Conservation (phyloP, 1,140 invertebrate genomes). For the Dendrolimus kikuchii region DNA sequence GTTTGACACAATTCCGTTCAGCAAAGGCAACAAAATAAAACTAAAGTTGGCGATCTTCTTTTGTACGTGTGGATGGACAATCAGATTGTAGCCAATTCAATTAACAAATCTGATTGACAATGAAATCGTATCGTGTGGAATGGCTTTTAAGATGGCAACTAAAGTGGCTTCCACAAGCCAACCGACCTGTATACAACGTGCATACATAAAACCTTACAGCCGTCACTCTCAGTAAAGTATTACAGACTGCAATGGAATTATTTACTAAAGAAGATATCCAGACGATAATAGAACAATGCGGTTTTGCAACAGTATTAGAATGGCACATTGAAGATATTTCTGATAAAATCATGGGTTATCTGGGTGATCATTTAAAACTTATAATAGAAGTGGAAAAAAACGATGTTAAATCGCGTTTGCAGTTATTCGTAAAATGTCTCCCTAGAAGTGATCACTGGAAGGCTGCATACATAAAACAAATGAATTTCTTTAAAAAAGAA, state of each 20-base stretch:
- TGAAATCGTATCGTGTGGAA: too few species aligned
- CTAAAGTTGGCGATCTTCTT: too few species aligned
- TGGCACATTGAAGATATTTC: constrained; percentile 31
- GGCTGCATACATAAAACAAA: constrained; percentile 38
- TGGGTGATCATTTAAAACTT: constrained; percentile 50
- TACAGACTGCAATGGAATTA: constrained; percentile 32
- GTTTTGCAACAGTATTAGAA: constrained; percentile 21
- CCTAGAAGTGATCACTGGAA: constrained; percentile 39
- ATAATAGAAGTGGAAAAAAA: constrained; percentile 21
- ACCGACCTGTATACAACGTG: too few species aligned
- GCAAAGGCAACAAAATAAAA: too few species aligned
- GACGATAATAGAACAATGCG: constrained; percentile 27
- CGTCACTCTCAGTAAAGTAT: neutral
- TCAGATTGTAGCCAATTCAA: too few species aligned
- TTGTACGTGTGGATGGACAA: too few species aligned
- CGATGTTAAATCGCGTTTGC: constrained; percentile 13
- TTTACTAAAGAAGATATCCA: constrained; percentile 35
- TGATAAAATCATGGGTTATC: constrained; percentile 37
- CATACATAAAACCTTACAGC: neutral
- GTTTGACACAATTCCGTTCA: too few species aligned
- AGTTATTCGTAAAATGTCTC: constrained; percentile 48
- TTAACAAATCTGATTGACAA: too few species aligned
- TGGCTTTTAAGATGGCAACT: too few species aligned
- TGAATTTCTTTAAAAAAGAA: constrained; percentile 50
- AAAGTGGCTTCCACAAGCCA: too few species aligned